Evolutionary conservation across 2,888 invertebrate species (phyloP).

Genomic region (Ferdinandea cuprea): DNA sequence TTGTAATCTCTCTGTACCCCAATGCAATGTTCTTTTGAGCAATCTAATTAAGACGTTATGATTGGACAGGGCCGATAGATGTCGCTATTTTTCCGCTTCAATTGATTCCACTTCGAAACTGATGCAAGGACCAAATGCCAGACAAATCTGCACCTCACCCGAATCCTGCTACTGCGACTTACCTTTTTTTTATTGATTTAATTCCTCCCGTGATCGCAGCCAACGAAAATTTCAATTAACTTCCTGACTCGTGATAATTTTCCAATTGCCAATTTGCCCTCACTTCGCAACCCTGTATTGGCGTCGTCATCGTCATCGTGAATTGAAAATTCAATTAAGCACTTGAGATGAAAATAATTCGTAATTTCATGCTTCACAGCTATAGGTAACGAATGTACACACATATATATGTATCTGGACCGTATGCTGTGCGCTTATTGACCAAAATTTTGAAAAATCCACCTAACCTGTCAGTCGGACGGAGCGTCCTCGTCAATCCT

Average conservation of each 20-base stretch:
- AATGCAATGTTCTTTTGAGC: too few species aligned
- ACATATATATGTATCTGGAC: neutral
- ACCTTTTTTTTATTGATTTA: neutral
- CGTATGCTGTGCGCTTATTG: neutral
- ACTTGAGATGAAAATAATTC: neutral
- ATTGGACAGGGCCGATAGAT: too few species aligned
- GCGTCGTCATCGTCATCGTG: neutral
- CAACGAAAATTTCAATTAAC: neutral
- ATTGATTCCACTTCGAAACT: too few species aligned
- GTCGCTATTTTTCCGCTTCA: too few species aligned
- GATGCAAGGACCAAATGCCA: too few species aligned
- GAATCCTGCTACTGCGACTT: neutral
- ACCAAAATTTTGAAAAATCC: neutral
- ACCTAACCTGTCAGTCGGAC: neutral
- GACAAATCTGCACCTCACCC: too few species aligned
- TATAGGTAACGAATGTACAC: neutral
- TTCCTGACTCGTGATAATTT: neutral
- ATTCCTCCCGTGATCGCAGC: too few species aligned
- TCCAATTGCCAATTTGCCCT: neutral
- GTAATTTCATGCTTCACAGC: neutral
- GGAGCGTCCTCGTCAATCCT: too few species aligned
- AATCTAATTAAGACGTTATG: too few species aligned
- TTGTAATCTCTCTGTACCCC: neutral
- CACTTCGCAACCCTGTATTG: neutral
- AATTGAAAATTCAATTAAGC: constrained; percentile 1